Evolutionary conservation across 2,888 invertebrate genomes (phyloP), one percentile per base, ranked within the genome.

Genomic region (Dicroscelio sp.): DNA sequence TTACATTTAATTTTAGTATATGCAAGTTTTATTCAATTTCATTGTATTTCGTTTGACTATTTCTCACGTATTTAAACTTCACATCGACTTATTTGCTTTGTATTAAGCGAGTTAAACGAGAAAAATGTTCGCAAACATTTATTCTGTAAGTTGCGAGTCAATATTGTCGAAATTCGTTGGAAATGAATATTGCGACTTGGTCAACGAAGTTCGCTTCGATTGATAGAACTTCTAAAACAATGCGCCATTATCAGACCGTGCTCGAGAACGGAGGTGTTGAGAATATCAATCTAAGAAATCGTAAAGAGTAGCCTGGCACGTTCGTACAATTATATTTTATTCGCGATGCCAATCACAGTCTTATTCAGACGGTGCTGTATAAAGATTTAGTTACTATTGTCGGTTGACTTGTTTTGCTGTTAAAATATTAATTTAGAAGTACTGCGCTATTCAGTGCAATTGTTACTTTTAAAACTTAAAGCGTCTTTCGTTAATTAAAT

Each of bases 291-390:
- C 92, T 73, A 55, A 86, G 79, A 86, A 95, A 94, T 94, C 93
- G 90, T 25, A 73, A 90, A 84, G 88, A 93, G 91, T 88, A 89
- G 30, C 83, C 31, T 30, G 35, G 95, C 93, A 93, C 94, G n/a
- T 92, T 85, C 91, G 95, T 94, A 94, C 95, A 96, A 96, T 96
- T 96, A 96, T 94, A 95, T 94, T 96, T 96, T 94, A 95, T 94
- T 94, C 94, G 94, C 95, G 95, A 96, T 95, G 93, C 95, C 96
- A 96, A 96, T 96, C 96, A 96, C 96, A 94, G 96, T 80, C 91
- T 94, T 95, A 96, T 96, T 96, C 96, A 93, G 65, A 83, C 90
- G 84, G 88, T 88, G 89, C 92, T 90, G 91, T 63, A n/a, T n/a
- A 65, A 73, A 30, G 69, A 88, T 80, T 91, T 89, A 83, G 88